Conservation (phyloP, 2,888 invertebrate species). For the Microctonus brassicae region DNA sequence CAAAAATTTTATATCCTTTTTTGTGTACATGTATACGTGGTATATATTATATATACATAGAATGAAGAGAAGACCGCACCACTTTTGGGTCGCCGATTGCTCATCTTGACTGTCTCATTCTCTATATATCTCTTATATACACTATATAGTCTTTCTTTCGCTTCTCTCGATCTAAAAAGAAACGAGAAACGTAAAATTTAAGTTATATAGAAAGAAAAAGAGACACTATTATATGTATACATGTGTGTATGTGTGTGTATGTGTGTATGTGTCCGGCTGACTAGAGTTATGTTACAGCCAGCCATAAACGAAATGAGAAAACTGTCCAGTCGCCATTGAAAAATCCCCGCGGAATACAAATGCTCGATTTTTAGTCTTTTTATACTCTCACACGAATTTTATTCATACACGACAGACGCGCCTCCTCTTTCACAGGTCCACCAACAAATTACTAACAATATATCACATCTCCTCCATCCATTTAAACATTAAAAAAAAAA, state of each 20-base stretch:
- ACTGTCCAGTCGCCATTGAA: slow-evolving; percentile 64
- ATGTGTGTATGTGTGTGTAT: too few species aligned
- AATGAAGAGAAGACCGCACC: background rate
- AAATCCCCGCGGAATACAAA: slow-evolving; percentile 68
- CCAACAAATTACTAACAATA: slow-evolving; percentile 15
- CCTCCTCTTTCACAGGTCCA: slow-evolving; percentile 12
- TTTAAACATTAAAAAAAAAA: too few species aligned
- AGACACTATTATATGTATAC: too few species aligned
- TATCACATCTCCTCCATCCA: too few species aligned
- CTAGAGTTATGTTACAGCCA: slow-evolving; percentile 64
- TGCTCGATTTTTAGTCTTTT: slow-evolving; percentile 59
- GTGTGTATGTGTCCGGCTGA: too few species aligned
- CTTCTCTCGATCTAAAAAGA: slow-evolving; percentile 19
- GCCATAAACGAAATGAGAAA: slow-evolving; percentile 68
- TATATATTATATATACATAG: too few species aligned
- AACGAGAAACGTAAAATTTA: slow-evolving; percentile 40
- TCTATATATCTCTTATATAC: slow-evolving; percentile 22
- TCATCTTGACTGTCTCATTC: slow-evolving; percentile 12
- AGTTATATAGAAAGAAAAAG: background rate
- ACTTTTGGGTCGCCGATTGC: slow-evolving; percentile 15
- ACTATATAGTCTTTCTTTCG: slow-evolving; percentile 10
- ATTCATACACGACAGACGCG: background rate
- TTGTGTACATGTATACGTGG: background rate
- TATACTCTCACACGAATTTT: slow-evolving; percentile 30
- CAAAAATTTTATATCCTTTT: slow-evolving; percentile 21